Conservation (phyloP, 1,140 invertebrate species). For the Sitophilus oryzae region DNA sequence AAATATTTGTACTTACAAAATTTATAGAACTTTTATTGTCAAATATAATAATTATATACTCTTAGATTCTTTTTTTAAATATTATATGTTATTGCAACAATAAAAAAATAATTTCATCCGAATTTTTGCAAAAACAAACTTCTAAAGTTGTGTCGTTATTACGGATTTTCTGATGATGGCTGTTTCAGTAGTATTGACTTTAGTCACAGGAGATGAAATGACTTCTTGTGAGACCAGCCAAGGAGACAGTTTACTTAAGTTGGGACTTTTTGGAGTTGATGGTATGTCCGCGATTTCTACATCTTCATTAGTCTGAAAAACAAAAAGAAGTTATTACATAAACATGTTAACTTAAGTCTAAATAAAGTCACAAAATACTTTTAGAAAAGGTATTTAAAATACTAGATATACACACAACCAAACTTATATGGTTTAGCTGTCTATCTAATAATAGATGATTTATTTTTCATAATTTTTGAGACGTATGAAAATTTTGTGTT, state of each 20-base stretch:
- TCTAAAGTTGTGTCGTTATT: slow-evolving; percentile 72
- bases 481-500: no score
- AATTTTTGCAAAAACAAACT: neutral
- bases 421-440: no score
- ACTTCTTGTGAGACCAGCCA: slow-evolving; percentile 72
- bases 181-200: slow-evolving; percentile 58
- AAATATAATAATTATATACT: neutral
- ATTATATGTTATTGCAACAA: neutral
- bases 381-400: no score
- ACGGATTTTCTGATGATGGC: slow-evolving; percentile 74
- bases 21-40: neutral
- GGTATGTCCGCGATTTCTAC: slow-evolving; percentile 17
- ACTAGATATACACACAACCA: no score
- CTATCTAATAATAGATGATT: no score
- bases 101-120: neutral
- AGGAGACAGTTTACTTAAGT: slow-evolving; percentile 56
- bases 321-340: no score
- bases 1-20: no score
- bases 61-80: neutral
- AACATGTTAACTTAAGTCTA: no score
- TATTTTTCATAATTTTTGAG: no score
- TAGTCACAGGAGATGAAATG: slow-evolving; percentile 50
- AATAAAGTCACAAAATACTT: no score
- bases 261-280: slow-evolving; percentile 44
- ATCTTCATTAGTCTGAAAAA: slow-evolving; percentile 2